phyloP scores from a whole-genome alignment of 2,113 vertebrate genomes.

The Chloroceryle aenea region DNA sequence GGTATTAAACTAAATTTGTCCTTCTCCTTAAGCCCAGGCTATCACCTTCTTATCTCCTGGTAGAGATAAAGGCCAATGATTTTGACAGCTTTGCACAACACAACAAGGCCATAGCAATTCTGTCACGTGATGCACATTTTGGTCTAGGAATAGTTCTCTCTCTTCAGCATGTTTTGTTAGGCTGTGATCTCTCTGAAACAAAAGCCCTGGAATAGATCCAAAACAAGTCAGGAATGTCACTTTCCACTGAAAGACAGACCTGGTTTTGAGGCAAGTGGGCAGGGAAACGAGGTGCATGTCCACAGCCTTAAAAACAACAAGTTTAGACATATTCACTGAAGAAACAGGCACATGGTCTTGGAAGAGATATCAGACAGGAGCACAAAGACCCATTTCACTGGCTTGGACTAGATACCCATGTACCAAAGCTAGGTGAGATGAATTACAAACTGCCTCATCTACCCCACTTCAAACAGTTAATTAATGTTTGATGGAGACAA shows the following conservation, averaged over 20 bases:
- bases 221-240: background rate
- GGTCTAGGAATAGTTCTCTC: background rate
- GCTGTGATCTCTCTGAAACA: background rate
- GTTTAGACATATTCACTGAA: background rate
- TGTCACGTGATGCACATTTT: background rate
- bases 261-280: background rate
- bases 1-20: background rate
- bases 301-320: background rate
- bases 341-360: background rate
- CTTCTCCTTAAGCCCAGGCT: background rate
- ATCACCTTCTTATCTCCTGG: background rate
- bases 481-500: background rate
- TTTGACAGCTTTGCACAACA: background rate
- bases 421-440: background rate
- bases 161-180: background rate
- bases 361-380: background rate
- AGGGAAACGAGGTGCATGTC: rapidly evolving
- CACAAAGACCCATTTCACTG: background rate
- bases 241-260: background rate
- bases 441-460: background rate
- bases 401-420: rapidly evolving
- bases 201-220: background rate
- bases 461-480: background rate
- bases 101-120: rapidly evolving
- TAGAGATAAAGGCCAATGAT: background rate